Base-by-base conservation (phyloP, 2,888 invertebrate genomes). In the Rapana venosa region DNA sequence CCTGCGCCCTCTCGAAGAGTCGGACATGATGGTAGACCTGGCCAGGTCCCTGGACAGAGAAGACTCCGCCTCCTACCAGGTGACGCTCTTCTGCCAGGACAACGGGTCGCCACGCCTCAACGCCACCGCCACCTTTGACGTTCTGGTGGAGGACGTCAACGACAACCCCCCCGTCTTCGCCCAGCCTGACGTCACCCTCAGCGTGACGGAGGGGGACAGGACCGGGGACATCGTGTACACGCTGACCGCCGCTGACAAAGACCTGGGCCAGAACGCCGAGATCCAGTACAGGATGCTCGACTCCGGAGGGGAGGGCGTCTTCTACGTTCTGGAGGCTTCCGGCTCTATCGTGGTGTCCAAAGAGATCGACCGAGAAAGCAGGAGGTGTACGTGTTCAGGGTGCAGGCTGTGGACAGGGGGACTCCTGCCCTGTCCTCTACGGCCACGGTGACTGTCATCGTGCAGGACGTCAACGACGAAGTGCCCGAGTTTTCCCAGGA, bases 91-190 rank as follows among this genome's bases (percentile, higher is more conserved):
- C 56, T 95, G 95, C 89, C 92, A 93, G 30, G 96, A 96, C 92
- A 91, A 93, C 13, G 96, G 95, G 8, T 92, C 91, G 6, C 95
- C 95, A 1, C 93, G 94, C 11, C 92, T 94, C 58, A 93, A 92
- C 35, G 92, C 93, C 83, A 92, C 91, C 30, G n/a, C 70, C 30
- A 74, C 74, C 5, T 94, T 95, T 90, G 91, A 91, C 74, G 94
- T 95, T 30, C 90, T 92, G 32, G 93, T 95, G 17, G 90, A 92
- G 6, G 96, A 96, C 92, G 94, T 94, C 91, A 96, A 96, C 91
- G 96, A 96, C 92, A 93, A 95, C 90, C 86, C 91, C 6, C 96
- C 96, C 13, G 74, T 91, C 13, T 95, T 95, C 90, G 88, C 92
- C 15, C 88, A 92, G 58, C 56, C 90, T 17, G 90, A 92, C 36